A percentile compares a stretch with the other conserved stretches of the same genome.
These are phyloP conservation scores for Poeciliopsis presidionis DNA, from an alignment of 2,797 vertebrate genomes.

Conservation along the genomic window DNA sequence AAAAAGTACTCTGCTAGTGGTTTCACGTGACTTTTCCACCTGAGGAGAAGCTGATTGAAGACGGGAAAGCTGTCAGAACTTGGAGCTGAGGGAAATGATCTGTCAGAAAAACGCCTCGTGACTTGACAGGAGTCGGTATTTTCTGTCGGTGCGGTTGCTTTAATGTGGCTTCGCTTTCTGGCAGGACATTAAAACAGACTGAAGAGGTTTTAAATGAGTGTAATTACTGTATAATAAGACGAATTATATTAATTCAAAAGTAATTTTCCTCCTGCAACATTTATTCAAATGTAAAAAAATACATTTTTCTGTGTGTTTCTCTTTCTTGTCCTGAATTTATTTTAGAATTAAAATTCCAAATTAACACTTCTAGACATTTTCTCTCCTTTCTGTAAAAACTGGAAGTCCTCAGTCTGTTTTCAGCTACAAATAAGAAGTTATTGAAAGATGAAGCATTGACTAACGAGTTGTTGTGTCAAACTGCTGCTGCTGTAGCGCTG, in stretches of 20 bases:
- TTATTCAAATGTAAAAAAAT: background rate
- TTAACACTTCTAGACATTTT: background rate
- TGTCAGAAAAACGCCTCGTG: conserved; percentile 42
- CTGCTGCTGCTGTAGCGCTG: conserved; percentile 17
- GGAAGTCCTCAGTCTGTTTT: background rate
- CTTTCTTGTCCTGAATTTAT: background rate
- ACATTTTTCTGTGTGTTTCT: background rate
- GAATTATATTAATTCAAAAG: conserved; percentile 25
- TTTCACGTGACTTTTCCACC: conserved; percentile 60
- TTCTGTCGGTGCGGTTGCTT: conserved; percentile 50
- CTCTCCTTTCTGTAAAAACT: background rate
- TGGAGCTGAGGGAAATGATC: conserved; percentile 55
- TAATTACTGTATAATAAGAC: conserved; percentile 26
- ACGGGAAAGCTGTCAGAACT: conserved; percentile 55
- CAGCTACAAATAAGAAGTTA: background rate
- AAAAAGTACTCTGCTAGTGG: conserved; percentile 54
- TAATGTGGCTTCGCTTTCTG: conserved; percentile 58
- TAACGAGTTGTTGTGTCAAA: background rate
- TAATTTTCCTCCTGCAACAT: conserved; percentile 10
- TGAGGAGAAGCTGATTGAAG: conserved; percentile 52
- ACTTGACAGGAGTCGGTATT: conserved; percentile 52
- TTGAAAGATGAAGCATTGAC: background rate
- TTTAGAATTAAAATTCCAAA: background rate
- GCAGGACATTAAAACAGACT: conserved; percentile 49
- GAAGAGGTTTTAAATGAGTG: conserved; percentile 34